Conservation (phyloP, 1,140 invertebrate species). For the Dreissena polymorpha region DNA sequence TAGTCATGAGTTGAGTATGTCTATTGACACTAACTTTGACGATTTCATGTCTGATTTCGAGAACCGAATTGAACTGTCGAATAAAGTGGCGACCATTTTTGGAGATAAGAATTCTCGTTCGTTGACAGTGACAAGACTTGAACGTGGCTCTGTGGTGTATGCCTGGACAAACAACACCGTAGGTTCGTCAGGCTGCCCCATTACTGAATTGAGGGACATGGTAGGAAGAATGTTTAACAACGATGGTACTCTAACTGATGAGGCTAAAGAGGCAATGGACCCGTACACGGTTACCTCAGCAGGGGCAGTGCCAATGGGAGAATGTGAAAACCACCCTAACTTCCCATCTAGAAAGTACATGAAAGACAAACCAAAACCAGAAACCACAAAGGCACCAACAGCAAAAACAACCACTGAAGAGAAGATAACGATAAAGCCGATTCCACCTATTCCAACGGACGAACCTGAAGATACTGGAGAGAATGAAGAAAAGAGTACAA, state of each 20-base stretch:
- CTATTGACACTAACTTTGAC: constrained; percentile 87
- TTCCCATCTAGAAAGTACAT: constrained; percentile 51
- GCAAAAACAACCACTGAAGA: constrained; percentile 42
- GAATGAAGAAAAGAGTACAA: not conserved
- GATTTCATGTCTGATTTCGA: constrained; percentile 86
- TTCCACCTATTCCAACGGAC: not conserved
- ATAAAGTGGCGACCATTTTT: constrained; percentile 88
- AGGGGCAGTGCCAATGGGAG: constrained; percentile 85
- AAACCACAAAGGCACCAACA: not conserved
- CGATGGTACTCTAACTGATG: constrained; percentile 80
- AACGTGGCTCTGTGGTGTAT: constrained; percentile 81
- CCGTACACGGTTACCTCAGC: constrained; percentile 86
- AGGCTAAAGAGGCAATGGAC: constrained; percentile 87
- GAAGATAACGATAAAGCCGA: constrained; percentile 13
- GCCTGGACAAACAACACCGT: constrained; percentile 91
- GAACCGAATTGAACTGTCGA: constrained; percentile 85
- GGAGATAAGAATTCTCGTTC: constrained; percentile 87
- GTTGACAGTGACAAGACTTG: constrained; percentile 86
- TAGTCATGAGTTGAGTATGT: constrained; percentile 87
- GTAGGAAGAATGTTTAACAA: constrained; percentile 83
- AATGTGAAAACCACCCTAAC: constrained; percentile 83
- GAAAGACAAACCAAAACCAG: constrained; percentile 31
- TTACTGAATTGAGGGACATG: constrained; percentile 86
- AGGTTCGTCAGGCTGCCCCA: constrained; percentile 87
- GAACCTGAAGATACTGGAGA: not conserved